These are phyloP conservation scores for Gallinago media DNA, from an alignment of 2,113 vertebrate species.

Conservation along the genomic window DNA sequence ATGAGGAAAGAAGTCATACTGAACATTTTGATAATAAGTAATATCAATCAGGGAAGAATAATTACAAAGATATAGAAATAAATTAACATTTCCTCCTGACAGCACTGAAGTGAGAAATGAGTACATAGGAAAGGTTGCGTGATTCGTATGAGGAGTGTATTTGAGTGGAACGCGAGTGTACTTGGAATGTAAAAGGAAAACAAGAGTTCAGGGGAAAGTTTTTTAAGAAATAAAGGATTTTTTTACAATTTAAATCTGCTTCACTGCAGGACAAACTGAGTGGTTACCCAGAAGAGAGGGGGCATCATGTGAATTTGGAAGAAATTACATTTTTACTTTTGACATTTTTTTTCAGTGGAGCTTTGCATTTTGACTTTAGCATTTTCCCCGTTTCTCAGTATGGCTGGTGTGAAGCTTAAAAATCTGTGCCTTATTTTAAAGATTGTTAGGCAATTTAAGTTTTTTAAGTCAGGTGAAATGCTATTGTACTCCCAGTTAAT, in stretches of 20 bases:
- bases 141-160: slow-evolving; percentile 33
- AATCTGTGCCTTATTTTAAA: not conserved
- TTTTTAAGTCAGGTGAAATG: not conserved
- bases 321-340: slow-evolving; percentile 33
- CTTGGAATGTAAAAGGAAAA: slow-evolving; percentile 45
- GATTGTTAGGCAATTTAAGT: not conserved
- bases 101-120: slow-evolving; percentile 71
- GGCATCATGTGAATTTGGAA: not conserved
- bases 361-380: not conserved
- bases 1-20: slow-evolving; percentile 48
- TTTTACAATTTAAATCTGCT: slow-evolving; percentile 37
- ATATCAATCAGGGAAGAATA: slow-evolving; percentile 65
- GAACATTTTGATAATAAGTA: slow-evolving; percentile 59
- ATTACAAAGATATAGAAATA: slow-evolving; percentile 64
- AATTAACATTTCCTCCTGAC: slow-evolving; percentile 54
- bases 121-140: not conserved
- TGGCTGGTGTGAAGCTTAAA: not conserved
- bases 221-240: not conserved
- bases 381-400: not conserved
- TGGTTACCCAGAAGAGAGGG: not conserved
- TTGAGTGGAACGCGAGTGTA: slow-evolving; percentile 45
- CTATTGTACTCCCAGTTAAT: not conserved
- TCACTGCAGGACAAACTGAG: slow-evolving; percentile 21
- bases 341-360: not conserved
- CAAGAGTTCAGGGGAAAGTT: slow-evolving; percentile 3